phyloP scores from a whole-genome alignment of 2,797 vertebrate species.

The Holocentrus rufus region DNA sequence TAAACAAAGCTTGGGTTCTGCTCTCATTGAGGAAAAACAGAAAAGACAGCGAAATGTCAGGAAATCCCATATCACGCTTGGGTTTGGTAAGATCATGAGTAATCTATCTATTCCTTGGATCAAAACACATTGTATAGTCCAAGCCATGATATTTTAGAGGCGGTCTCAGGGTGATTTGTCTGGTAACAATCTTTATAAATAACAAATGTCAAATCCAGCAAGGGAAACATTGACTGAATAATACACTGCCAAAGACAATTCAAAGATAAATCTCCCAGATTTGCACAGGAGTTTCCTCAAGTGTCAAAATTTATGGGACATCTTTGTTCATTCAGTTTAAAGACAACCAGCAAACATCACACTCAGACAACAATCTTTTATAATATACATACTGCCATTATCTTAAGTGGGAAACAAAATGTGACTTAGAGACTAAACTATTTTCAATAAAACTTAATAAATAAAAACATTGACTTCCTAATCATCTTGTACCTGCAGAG shows the following conservation, averaged over 20 bases:
- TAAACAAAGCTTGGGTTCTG: constrained; percentile 88
- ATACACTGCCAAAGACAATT: constrained; percentile 53
- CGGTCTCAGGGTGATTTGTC: constrained; percentile 53
- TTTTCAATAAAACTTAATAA: constrained; percentile 14
- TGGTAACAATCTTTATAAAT: constrained; percentile 45
- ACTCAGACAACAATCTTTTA: constrained; percentile 4
- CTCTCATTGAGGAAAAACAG: constrained; percentile 83
- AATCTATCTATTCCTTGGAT: constrained; percentile 80
- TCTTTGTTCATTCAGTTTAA: constrained; percentile 27
- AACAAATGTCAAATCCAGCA: constrained; percentile 54
- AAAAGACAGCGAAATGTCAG: constrained; percentile 80
- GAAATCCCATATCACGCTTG: constrained; percentile 74
- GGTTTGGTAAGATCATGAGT: constrained; percentile 82
- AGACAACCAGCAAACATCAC: constrained; percentile 20
- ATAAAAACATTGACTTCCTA: background rate
- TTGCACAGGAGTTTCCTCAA: constrained; percentile 18
- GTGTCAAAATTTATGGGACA: constrained; percentile 22
- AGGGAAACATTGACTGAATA: constrained; percentile 54
- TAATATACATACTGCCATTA: constrained; percentile 30
- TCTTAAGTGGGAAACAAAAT: constrained; percentile 30
- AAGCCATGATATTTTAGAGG: constrained; percentile 70
- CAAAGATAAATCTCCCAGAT: constrained; percentile 49
- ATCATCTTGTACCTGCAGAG: background rate
- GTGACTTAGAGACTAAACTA: constrained; percentile 19
- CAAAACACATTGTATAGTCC: constrained; percentile 80